Evolutionary conservation across 2,888 invertebrate genomes (phyloP), one percentile per base, ranked within the genome.

Genomic region (Alloplasta piceator): DNA sequence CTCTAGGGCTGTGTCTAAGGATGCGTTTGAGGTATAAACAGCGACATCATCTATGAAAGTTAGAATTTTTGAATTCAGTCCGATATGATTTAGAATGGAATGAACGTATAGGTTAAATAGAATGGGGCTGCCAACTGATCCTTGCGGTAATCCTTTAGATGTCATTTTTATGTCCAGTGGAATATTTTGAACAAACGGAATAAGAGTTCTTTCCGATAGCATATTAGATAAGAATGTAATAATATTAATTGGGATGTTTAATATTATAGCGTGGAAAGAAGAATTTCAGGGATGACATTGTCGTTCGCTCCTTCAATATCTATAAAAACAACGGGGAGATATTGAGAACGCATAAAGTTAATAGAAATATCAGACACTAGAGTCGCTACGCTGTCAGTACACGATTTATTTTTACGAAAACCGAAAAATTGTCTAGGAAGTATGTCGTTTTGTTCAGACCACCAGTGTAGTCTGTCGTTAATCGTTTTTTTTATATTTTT

Each of bases 251-350:
- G 52, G 41, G 1, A 52, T 4, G 9, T 55, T 36, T 1, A 67
- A 6, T 9, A 1, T 39, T 39, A 52, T 39, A 67, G 12, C 1
- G 38, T 38, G 0, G 16, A 14, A 9, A 72, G 41, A n/a, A 72
- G 26, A 5, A 43, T 56, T 6, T 26, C 16, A 1, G 63, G 55
- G 5, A 55, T 26, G 5, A 72, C 72, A n/a, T 72, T 72, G 2
- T 72, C 72, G 43, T 55, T 38, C 0, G 72, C 72, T 1, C 55
- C 63, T 10, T 73, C 63, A 5, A 73, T 64, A 43, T 73, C 72
- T 1, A 73, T 36, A 55, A 73, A 73, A 10, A 41, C 41, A 7
- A 63, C 63, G 0, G 55, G 9, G 1, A 73, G 43, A 12, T 26
- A 73, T 1, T 43, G 16, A 1, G 2, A 9, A 7, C 56, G 52